Evolutionary conservation across 2,113 vertebrate species (phyloP).

Genomic region (Thermophis baileyi): DNA sequence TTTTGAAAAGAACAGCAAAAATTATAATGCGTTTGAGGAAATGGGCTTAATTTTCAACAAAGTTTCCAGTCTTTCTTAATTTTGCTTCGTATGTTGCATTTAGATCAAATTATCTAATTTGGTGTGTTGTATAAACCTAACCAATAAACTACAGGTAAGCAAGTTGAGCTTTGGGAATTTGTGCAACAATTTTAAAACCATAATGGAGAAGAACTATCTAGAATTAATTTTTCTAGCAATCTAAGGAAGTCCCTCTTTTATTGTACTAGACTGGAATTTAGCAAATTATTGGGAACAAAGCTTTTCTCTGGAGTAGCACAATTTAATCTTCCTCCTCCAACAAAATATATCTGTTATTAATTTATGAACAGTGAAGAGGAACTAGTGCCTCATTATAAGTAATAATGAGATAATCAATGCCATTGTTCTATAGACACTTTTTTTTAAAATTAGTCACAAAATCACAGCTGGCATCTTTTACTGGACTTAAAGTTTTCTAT

Average conservation of each 20-base stretch:
- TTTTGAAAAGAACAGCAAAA: neutral
- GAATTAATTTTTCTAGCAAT: neutral
- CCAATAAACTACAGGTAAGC: neutral
- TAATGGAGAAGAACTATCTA: neutral
- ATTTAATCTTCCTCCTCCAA: neutral
- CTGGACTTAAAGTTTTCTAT: neutral
- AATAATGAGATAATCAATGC: neutral
- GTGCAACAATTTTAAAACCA: neutral
- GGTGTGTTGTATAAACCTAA: neutral
- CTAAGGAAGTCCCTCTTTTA: neutral
- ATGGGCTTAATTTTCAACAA: neutral
- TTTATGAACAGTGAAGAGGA: neutral
- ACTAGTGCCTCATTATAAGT: neutral
- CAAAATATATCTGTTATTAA: neutral
- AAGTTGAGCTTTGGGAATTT: neutral
- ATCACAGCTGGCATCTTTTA: neutral
- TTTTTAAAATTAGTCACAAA: neutral
- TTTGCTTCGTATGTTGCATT: neutral
- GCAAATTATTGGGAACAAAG: neutral
- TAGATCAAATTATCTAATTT: neutral
- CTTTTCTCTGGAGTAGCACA: neutral
- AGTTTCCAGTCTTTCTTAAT: neutral
- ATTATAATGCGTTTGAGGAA: neutral
- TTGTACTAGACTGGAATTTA: neutral
- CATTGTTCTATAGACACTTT: neutral